Evolutionary conservation across 2,888 invertebrate genomes (phyloP).

Genomic region (Leptarthrus brevirostris): DNA sequence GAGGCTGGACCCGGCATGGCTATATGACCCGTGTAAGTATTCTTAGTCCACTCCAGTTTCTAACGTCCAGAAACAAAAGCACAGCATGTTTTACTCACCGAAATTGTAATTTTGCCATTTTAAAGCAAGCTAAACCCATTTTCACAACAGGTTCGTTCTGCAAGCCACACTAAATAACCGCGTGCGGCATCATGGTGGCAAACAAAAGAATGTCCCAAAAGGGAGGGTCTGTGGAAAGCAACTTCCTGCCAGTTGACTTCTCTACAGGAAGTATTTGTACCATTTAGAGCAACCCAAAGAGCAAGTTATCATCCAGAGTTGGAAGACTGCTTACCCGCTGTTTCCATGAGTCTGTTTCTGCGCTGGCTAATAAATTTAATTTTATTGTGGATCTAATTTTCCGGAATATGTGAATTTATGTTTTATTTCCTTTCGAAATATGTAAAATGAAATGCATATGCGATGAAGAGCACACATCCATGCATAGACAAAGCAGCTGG

Average conservation of each 20-base stretch:
- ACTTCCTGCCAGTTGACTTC: slow-evolving; percentile 57
- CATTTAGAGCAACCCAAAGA: slow-evolving; percentile 40
- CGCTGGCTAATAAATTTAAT: slow-evolving; percentile 55
- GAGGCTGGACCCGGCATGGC: no score
- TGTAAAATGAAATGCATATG: slow-evolving; percentile 60
- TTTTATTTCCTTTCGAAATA: slow-evolving; percentile 60
- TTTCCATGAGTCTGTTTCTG: background rate
- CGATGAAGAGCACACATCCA: slow-evolving; percentile 17
- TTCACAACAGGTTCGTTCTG: background rate
- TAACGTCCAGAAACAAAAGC: no score
- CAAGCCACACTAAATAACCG: slow-evolving; percentile 5
- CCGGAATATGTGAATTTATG: slow-evolving; percentile 60
- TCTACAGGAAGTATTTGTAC: slow-evolving; percentile 56
- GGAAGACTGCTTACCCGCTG: slow-evolving; percentile 2
- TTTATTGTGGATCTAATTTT: slow-evolving; percentile 60
- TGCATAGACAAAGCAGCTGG: slow-evolving; percentile 6
- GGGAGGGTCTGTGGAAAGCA: background rate
- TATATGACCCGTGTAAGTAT: background rate
- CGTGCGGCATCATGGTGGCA: background rate
- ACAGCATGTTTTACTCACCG: background rate
- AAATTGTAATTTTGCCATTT: slow-evolving; percentile 23
- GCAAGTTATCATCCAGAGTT: slow-evolving; percentile 22
- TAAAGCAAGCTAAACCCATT: background rate
- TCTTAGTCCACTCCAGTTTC: background rate
- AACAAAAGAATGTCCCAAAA: slow-evolving; percentile 19